Base-by-base conservation (phyloP, 2,113 vertebrate species). In the Cromileptes altivelis region DNA sequence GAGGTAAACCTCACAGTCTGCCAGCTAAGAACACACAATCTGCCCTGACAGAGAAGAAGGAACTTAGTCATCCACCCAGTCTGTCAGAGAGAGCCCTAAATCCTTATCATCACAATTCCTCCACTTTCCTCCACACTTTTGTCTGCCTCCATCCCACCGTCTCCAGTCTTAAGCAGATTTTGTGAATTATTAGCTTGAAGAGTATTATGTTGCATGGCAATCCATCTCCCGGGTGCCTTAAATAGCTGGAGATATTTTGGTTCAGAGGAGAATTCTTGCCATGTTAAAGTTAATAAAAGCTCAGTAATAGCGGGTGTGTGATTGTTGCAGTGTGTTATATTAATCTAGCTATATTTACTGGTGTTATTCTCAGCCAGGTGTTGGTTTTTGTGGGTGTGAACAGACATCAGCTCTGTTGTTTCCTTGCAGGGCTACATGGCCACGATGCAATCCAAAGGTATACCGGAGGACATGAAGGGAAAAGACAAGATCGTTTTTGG, bases 401-500 rank as follows among this genome's bases (percentile, higher is more conserved):
- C 42, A 68, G 71, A 70, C 42, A 4, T 87, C 0, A 78, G 47
- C 23, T 85, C 37, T 91, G 33, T 83, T 37, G 17, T 81, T 18
- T 47, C 80, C 17, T 85, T 72, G 1, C 91, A 96, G 97, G 97
- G 97, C 70, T 98, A 98, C 89, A 97, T 98, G 95, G 95, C 92
- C 23, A 96, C 95, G 14, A 97, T 98, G 96, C 95, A 71, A 56
- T 65, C 95, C 30, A 97, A 95, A 83, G 96, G 97, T 47, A 80
- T 97, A 14, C 97, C 97, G 0, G 97, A 98, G 80, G 96, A 94
- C 92, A 96, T 98, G 95, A 97, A 96, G 93, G 97, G 97, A 87
- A 97, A 96, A 85, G 97, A 98, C 91, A 97, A 97, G 94, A 98
- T 98, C 68, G 95, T 98, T 80, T 98, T 98, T 88, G 97, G 97